Evolutionary conservation across 2,113 vertebrate genomes (phyloP).

Genomic region (Fukomys damarensis): DNA sequence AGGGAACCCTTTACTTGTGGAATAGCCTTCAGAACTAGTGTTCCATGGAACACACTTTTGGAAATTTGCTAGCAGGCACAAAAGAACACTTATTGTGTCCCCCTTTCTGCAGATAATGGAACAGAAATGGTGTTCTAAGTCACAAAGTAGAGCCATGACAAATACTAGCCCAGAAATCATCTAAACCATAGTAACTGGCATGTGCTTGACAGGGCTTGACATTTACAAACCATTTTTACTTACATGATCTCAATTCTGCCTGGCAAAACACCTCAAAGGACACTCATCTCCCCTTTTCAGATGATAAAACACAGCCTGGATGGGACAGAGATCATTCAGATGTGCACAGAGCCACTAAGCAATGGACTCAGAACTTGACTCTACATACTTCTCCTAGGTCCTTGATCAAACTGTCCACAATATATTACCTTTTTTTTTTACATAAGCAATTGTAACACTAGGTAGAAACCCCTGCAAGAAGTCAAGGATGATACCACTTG

Average conservation of each 20-base stretch:
- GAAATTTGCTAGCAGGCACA: constrained; percentile 11
- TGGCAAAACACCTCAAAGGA: constrained; percentile 17
- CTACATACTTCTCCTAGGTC: not conserved
- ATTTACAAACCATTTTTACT: constrained; percentile 33
- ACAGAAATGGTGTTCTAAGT: constrained; percentile 45
- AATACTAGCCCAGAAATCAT: constrained; percentile 30
- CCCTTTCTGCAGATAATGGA: not conserved
- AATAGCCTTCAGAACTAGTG: constrained; percentile 37
- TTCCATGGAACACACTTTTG: not conserved
- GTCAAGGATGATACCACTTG: not conserved
- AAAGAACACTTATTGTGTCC: not conserved
- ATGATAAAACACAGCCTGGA: constrained; percentile 23
- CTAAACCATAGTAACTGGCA: not conserved
- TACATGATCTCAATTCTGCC: not conserved
- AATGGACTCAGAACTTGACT: not conserved
- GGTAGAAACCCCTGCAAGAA: not conserved
- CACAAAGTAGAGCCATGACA: constrained; percentile 38
- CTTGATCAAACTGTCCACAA: not conserved
- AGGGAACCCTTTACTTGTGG: not conserved
- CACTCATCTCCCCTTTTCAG: constrained; percentile 6
- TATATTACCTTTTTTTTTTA: not conserved
- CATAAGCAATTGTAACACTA: not conserved
- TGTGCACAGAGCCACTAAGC: not conserved
- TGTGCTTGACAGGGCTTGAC: not conserved
- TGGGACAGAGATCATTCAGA: not conserved